Conservation (phyloP, 2,113 vertebrate genomes). For the Brachyhypopomus occidentalis region DNA sequence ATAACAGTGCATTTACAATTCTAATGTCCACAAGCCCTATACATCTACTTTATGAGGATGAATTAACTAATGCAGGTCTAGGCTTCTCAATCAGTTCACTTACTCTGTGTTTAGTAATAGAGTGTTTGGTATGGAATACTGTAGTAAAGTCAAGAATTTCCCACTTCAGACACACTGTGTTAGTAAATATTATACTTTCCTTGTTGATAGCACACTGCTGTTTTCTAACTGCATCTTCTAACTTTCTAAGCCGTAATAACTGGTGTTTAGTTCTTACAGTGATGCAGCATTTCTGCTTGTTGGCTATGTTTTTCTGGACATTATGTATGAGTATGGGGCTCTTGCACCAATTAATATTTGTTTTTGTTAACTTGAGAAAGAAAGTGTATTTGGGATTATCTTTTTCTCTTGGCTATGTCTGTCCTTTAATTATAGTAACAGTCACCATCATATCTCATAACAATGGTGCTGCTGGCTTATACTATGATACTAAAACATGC, state of each 20-base stretch:
- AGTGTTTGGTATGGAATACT: slow-evolving; percentile 81
- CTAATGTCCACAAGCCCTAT: slow-evolving; percentile 76
- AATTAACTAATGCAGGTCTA: slow-evolving; percentile 77
- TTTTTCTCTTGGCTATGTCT: slow-evolving; percentile 80
- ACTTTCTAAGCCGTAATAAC: fast-evolving
- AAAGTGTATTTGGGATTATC: slow-evolving; percentile 75
- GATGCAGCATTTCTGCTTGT: slow-evolving; percentile 85
- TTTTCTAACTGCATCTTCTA: slow-evolving; percentile 71
- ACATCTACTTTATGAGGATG: neutral
- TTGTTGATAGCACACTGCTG: slow-evolving; percentile 80
- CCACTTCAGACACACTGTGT: slow-evolving; percentile 83
- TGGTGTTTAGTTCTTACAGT: slow-evolving; percentile 76
- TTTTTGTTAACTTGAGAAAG: slow-evolving; percentile 82
- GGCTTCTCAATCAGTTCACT: slow-evolving; percentile 81
- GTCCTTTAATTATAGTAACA: slow-evolving; percentile 79
- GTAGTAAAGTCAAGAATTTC: slow-evolving; percentile 85
- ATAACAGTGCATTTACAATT: slow-evolving; percentile 84
- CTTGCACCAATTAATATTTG: slow-evolving; percentile 85
- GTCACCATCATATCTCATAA: slow-evolving; percentile 71
- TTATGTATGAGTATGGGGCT: slow-evolving; percentile 84
- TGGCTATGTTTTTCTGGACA: slow-evolving; percentile 95
- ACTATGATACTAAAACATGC: slow-evolving; percentile 70
- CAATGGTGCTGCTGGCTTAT: slow-evolving; percentile 55
- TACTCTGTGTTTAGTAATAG: slow-evolving; percentile 75
- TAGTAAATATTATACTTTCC: slow-evolving; percentile 82